Percentiles rank a stretch among this genome's conserved stretches.
Evolutionary conservation across 2,888 invertebrate species (phyloP).

Genomic region (Eulithis prunata): DNA sequence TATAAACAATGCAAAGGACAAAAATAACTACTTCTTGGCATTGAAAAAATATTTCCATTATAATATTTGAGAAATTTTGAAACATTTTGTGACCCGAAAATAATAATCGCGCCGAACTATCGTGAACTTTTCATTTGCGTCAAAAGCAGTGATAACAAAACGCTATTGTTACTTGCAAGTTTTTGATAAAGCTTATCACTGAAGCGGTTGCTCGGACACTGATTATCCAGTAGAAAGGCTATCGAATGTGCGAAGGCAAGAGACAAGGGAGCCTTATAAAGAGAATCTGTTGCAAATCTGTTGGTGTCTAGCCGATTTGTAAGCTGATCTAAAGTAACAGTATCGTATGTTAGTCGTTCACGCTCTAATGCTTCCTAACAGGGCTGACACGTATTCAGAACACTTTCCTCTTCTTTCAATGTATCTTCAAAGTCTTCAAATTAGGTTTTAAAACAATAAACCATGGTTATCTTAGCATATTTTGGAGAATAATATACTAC

Average conservation of each 20-base stretch:
- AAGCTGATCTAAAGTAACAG: conserved; percentile 54
- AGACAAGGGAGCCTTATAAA: conserved; percentile 43
- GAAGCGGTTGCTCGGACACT: conserved; percentile 41
- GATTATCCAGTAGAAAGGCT: conserved; percentile 29
- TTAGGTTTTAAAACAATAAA: too few relatives aligned
- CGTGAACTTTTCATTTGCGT: conserved; percentile 60
- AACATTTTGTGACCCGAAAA: conserved; percentile 20
- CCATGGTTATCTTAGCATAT: too few relatives aligned
- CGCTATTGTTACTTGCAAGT: conserved; percentile 35
- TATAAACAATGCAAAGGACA: conserved; percentile 16
- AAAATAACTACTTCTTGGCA: background rate
- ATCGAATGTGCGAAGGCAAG: conserved; percentile 9
- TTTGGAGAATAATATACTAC: too few relatives aligned
- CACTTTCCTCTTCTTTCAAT: conserved; percentile 18
- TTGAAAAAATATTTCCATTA: conserved; percentile 1
- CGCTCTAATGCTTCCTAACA: conserved; percentile 51
- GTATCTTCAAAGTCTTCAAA: too few relatives aligned
- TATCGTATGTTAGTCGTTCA: conserved; percentile 60
- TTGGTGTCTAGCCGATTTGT: conserved; percentile 48
- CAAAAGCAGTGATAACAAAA: conserved; percentile 52
- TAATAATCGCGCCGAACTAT: conserved; percentile 49
- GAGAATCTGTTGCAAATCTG: conserved; percentile 46
- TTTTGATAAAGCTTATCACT: conserved; percentile 45
- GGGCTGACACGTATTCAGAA: conserved; percentile 48
- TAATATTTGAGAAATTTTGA: background rate